Conservation (phyloP, 2,888 invertebrate species). For the Xylocampa areola region DNA sequence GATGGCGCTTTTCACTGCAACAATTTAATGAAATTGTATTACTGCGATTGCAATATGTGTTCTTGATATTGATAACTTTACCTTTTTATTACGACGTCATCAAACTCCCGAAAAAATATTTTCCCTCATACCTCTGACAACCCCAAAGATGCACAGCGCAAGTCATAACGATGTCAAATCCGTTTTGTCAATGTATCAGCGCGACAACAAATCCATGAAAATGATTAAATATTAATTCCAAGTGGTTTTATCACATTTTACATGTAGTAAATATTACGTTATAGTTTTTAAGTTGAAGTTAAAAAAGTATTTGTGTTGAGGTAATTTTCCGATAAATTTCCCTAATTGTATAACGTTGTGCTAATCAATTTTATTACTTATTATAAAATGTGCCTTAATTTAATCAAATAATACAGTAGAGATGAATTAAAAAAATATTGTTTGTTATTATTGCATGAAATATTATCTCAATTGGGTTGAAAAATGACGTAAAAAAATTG, state of each 20-base stretch:
- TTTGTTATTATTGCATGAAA: neutral
- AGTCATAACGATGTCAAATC: constrained; percentile 70
- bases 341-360: neutral
- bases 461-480: neutral
- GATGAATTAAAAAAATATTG: neutral
- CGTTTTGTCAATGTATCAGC: constrained; percentile 51
- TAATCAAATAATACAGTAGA: neutral
- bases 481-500: constrained; percentile 16
- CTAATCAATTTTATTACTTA: constrained; percentile 20
- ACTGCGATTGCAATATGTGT: no score
- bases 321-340: constrained; percentile 14
- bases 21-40: no score
- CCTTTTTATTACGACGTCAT: neutral
- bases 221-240: constrained; percentile 30
- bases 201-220: constrained; percentile 51
- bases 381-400: neutral
- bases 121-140: constrained; percentile 51
- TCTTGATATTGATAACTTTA: no score
- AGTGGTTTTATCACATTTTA: constrained; percentile 6
- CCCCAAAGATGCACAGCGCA: constrained; percentile 68
- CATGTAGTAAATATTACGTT: neutral
- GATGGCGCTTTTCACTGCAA: constrained; percentile 33
- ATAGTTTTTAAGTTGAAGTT: neutral
- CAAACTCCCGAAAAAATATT: constrained; percentile 27
- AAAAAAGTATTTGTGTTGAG: constrained; percentile 26